Conservation (phyloP, 2,113 vertebrate genomes). For the Hiodon tergisus region DNA sequence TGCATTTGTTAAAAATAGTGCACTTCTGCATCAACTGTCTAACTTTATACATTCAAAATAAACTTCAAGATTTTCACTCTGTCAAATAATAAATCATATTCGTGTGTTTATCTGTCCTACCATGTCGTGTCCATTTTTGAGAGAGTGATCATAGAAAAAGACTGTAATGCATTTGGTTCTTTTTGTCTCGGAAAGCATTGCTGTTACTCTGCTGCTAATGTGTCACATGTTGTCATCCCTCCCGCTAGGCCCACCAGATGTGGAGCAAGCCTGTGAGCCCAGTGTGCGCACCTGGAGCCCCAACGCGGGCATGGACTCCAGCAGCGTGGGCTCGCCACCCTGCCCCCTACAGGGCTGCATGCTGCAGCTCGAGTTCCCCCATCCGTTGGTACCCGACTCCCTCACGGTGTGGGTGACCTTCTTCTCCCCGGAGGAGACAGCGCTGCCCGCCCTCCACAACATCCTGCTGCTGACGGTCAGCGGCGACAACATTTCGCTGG, state of each 20-base stretch:
- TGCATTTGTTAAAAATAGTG: conserved; percentile 18
- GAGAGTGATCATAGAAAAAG: no score
- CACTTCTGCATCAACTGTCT: no score
- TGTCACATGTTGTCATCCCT: conserved; percentile 15
- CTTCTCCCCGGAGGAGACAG: conserved; percentile 80
- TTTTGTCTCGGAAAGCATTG: not conserved
- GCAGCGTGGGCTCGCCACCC: conserved; percentile 69
- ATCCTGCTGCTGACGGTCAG: conserved; percentile 78
- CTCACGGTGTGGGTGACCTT: conserved; percentile 94
- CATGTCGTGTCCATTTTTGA: no score
- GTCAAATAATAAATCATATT: not conserved
- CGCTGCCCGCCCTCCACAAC: conserved; percentile 83
- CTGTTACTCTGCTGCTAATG: not conserved
- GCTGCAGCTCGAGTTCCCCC: conserved; percentile 83
- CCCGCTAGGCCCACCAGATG: conserved; percentile 84
- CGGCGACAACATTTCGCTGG: conserved; percentile 82
- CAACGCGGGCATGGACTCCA: conserved; percentile 76
- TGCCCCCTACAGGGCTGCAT: conserved; percentile 86
- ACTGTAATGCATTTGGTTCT: not conserved
- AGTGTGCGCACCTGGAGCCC: conserved; percentile 96
- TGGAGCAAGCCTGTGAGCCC: conserved; percentile 90
- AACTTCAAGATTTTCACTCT: no score
- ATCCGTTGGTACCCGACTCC: conserved; percentile 81
- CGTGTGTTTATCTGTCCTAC: no score
- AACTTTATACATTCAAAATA: no score